phyloP scores from a whole-genome alignment of 2,113 vertebrate species.

The Papio anubis region DNA sequence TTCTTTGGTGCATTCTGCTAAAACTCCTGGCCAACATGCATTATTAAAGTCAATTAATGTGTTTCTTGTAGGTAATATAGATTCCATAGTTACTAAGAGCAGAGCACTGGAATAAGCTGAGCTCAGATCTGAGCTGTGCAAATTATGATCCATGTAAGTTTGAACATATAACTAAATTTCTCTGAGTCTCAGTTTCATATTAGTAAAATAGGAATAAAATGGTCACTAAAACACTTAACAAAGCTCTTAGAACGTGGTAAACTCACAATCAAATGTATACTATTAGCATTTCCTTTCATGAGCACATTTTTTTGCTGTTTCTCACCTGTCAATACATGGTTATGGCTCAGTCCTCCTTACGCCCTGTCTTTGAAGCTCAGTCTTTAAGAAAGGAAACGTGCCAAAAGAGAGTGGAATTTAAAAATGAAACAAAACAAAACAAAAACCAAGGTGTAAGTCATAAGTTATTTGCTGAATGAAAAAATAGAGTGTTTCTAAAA shows the following conservation, averaged over 20 bases:
- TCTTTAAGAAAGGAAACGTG: neutral
- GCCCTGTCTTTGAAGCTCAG: neutral
- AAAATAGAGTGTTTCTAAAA: neutral
- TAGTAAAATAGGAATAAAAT: neutral
- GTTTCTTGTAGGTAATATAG: neutral
- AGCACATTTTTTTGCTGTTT: neutral
- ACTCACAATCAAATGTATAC: neutral
- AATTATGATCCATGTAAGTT: neutral
- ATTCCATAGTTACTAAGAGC: neutral
- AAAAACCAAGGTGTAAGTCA: neutral
- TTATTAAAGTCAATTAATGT: neutral
- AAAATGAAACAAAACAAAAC: neutral
- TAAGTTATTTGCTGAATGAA: neutral
- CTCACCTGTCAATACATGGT: neutral
- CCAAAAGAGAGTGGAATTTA: neutral
- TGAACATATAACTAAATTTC: neutral
- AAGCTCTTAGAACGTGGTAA: neutral
- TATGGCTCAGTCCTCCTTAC: neutral
- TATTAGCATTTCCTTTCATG: neutral
- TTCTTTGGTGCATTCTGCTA: neutral
- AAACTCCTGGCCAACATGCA: neutral
- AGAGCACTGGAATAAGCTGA: neutral
- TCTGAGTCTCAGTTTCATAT: conserved; percentile 11
- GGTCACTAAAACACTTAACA: neutral
- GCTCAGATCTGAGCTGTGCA: neutral